Evolutionary conservation across 2,888 invertebrate genomes (phyloP).

Genomic region (Meloe dianella): DNA sequence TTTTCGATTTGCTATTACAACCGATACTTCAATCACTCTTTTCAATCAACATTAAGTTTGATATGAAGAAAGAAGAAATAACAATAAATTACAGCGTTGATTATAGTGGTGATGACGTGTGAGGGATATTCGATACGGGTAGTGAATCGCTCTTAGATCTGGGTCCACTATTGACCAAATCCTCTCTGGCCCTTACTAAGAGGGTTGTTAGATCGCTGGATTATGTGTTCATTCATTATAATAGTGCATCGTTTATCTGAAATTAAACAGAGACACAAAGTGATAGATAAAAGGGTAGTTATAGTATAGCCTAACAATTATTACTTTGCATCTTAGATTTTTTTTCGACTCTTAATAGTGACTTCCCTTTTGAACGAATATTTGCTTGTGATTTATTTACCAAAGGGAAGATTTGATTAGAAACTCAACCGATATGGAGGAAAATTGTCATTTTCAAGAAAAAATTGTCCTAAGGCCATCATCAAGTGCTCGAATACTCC

Average conservation of each 20-base stretch:
- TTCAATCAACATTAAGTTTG: not conserved
- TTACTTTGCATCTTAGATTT: conserved; percentile 7
- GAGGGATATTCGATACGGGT: conserved; percentile 44
- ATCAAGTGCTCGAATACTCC: conserved; percentile 38
- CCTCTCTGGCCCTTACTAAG: conserved; percentile 28
- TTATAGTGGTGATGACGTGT: conserved; percentile 20
- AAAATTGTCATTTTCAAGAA: conserved; percentile 18
- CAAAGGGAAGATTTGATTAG: conserved; percentile 46
- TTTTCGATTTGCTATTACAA: conserved; percentile 22
- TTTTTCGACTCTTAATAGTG: too few relatives aligned
- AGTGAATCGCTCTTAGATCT: conserved; percentile 45
- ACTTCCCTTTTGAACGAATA: conserved; percentile 48
- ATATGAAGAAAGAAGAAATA: conserved; percentile 1
- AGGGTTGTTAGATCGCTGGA: conserved; percentile 54
- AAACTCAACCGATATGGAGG: conserved; percentile 44
- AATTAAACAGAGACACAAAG: not conserved
- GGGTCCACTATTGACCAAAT: conserved; percentile 43
- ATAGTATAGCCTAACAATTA: not conserved
- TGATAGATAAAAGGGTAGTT: not conserved
- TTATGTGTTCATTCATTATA: conserved; percentile 53
- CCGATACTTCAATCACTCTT: conserved; percentile 12
- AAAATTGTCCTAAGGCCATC: conserved; percentile 27
- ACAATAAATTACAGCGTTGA: conserved; percentile 11
- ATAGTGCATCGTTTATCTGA: conserved; percentile 49
- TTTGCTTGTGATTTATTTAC: conserved; percentile 54